Conservation (phyloP, 2,113 vertebrate genomes). For the Melanerpes aurifrons region DNA sequence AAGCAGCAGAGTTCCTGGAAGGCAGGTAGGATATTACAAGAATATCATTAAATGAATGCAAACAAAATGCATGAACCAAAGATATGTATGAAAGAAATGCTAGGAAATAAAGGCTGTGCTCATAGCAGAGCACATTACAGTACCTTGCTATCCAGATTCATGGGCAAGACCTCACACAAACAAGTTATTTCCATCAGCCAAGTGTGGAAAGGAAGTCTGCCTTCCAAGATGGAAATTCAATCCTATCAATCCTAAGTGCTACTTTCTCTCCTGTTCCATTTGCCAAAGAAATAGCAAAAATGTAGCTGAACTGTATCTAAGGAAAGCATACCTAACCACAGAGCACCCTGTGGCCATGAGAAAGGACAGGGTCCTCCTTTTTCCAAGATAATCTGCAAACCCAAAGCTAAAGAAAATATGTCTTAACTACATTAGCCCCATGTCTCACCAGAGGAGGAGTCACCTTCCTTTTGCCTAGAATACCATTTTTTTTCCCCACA, state of each 20-base stretch:
- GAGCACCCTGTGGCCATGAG: fast-evolving
- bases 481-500: background rate
- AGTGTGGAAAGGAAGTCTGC: background rate
- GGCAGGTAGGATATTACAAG: background rate
- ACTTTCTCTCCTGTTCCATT: background rate
- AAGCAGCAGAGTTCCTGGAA: background rate
- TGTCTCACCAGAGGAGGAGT: background rate
- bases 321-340: background rate
- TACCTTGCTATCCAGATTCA: background rate
- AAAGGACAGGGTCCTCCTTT: background rate
- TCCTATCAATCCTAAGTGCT: background rate
- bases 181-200: background rate
- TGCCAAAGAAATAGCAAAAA: background rate
- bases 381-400: background rate
- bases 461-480: background rate
- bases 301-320: background rate
- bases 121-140: fast-evolving
- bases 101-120: background rate
- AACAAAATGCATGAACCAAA: background rate
- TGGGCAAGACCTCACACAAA: background rate
- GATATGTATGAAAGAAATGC: background rate
- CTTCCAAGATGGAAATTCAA: background rate
- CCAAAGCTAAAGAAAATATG: background rate
- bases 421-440: background rate
- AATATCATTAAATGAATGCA: background rate